Evolutionary conservation across 2,888 invertebrate species (phyloP), one percentile per base, ranked within the genome.

Genomic region (Crepidodera aurea): DNA sequence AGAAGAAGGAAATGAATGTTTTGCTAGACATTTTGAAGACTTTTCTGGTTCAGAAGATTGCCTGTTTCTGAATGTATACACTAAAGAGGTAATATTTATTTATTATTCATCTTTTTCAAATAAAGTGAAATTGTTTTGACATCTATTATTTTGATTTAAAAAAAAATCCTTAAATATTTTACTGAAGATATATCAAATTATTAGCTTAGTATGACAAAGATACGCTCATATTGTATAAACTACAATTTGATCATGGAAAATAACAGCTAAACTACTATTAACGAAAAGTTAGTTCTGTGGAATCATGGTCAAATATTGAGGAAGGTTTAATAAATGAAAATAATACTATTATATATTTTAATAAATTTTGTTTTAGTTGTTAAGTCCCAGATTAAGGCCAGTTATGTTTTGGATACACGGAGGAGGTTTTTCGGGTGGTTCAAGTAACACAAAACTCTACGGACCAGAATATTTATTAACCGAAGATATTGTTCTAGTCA

Each of bases 371-470:
- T 59, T 51, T 44, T 37, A 62, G 60, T 29, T 58, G 40, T 50
- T 29, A 10, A 51, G 51, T 15, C 25, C 44, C 27, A 60, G 39
- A 27, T 22, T 68, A 34, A 69, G 65, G 63, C 73, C 77, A 37
- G 78, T 84, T 0, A 78, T 84, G 81, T 80, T 84, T 2, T 84
- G 82, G 78, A 82, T 84, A 51, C 83, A 82, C 70, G 84, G 84
- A 0, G 84, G 84, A 1, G 83, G 81, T 8, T 84, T 82, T 64
- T 79, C 80, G 60, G 74, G 77, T 15, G 83, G 83, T 13, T 82
- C 82, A n/a, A 81, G 82, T 10, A 73, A 54, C 5, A 67, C 66
- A n/a, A 63, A 66, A 7, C 6, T 75, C 2, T 81, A 55, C 64
- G 82, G 83, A 34, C 83, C 84, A 0, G 83, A 83, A 63, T 82